phyloP scores from a whole-genome alignment of 2,888 invertebrate genomes.

The Zhengitettix transpicula region DNA sequence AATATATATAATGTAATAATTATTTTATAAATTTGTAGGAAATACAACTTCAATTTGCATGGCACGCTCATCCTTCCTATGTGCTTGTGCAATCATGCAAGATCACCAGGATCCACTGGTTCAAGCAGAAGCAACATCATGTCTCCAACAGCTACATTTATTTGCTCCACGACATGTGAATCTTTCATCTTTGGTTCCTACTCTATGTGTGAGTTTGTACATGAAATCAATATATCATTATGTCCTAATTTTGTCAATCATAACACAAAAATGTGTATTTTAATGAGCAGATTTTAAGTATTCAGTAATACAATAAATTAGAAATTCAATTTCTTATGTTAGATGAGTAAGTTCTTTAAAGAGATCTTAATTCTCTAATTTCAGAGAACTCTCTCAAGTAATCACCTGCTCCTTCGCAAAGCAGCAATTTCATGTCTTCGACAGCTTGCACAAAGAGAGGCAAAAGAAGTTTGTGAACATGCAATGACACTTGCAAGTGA shows the following conservation, averaged over 20 bases:
- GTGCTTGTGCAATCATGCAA: conserved; percentile 85
- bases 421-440: conserved; percentile 90
- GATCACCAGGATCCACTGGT: conserved; percentile 81
- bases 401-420: conserved; percentile 78
- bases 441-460: conserved; percentile 90
- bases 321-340: too few species aligned
- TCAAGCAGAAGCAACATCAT: conserved; percentile 89
- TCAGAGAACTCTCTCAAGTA: conserved; percentile 70
- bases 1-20: neutral
- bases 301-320: too few species aligned
- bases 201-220: conserved; percentile 65
- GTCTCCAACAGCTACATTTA: conserved; percentile 92
- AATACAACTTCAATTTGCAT: conserved; percentile 56
- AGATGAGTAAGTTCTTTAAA: too few species aligned
- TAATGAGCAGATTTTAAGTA: too few species aligned
- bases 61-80: conserved; percentile 69
- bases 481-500: conserved; percentile 59
- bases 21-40: conserved; percentile 25
- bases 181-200: conserved; percentile 78
- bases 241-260: too few species aligned
- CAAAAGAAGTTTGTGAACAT: conserved; percentile 87
- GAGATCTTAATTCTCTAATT: conserved; percentile 15
- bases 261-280: too few species aligned
- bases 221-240: neutral
- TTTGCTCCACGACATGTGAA: conserved; percentile 93